Evolutionary conservation across 1,140 invertebrate species (phyloP), one percentile per base, ranked within the genome.

Genomic region (Ganaspis sp.): DNA sequence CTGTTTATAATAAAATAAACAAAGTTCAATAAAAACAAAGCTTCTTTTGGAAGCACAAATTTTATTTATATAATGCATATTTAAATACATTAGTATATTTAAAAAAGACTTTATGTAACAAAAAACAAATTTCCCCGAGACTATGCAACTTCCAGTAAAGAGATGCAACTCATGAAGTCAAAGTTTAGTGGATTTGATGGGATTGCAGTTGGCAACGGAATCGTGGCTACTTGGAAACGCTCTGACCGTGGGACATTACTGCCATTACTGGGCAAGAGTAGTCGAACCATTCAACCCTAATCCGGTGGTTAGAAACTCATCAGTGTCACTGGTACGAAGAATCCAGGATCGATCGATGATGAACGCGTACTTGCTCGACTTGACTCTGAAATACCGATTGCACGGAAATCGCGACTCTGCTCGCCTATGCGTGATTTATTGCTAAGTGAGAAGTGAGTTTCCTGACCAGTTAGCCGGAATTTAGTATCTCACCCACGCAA

Each of bases 371-470:
- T 64, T 64, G 58, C 58, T 64, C 23, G 58, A 64, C 5, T 26
- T 29, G 54, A 11, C 54, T 23, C 54, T 58, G 12, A 58, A 58
- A 58, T 58, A 26, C 58, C 58, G 26, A 64, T 64, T 29, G 58
- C 23, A 64, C 26, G 23, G 58, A 64, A 64, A 64, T 64, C 58
- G 26, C 58, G 23, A 64, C 26, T n/a, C 58, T 34, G 58, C 58
- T 64, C 58, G 58, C 23, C 58, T 64, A 64, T 64, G 58, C 58
- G 58, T 64, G 58, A 64, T 64, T 64, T 64, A 64, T 64, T 64
- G 58, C 58, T 26, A 64, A 64, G 26, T 64, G 58, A 64, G 58
- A 64, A 64, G 58, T n/a, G 23, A 64, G 58, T 64, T 64, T 64
- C 58, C 58, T 64, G 58, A 64, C 23, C 58, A 64, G 58, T 64